phyloP scores from a whole-genome alignment of 1,140 invertebrate species.

The Apolygus lucorum region DNA sequence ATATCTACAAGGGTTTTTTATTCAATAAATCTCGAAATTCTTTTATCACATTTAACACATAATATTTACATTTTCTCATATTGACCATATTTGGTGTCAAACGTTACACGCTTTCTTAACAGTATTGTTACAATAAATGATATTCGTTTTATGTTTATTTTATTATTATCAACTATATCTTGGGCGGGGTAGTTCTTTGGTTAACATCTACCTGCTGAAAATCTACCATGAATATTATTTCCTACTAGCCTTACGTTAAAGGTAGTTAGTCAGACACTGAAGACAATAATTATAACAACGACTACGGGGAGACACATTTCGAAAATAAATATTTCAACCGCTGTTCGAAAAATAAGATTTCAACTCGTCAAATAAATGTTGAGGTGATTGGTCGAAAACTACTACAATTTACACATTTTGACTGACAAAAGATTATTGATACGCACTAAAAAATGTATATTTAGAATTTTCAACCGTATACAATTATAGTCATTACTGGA shows the following conservation, averaged over 20 bases:
- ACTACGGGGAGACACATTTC: too few species aligned
- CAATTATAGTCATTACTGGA: too few species aligned
- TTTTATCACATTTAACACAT: not conserved
- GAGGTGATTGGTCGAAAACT: too few species aligned
- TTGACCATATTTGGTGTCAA: constrained; percentile 1
- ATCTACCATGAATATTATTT: not conserved
- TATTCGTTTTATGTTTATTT: not conserved
- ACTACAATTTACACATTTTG: too few species aligned
- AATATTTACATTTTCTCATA: constrained; percentile 1
- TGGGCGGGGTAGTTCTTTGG: not conserved
- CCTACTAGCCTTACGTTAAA: not conserved
- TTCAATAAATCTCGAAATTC: not conserved
- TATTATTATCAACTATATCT: not conserved
- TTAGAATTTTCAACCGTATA: too few species aligned
- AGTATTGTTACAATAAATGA: not conserved
- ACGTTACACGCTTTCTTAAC: not conserved
- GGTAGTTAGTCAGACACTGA: not conserved
- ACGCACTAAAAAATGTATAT: too few species aligned
- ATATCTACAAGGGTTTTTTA: not conserved
- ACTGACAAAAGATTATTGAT: too few species aligned
- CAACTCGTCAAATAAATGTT: too few species aligned
- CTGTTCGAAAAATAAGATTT: too few species aligned
- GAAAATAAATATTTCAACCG: too few species aligned
- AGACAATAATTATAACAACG: too few species aligned
- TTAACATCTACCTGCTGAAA: not conserved